Percentiles rank a stretch among this genome's conserved stretches.
Conservation (phyloP, 2,113 vertebrate genomes). For the Nycticryphes semicollaris region DNA sequence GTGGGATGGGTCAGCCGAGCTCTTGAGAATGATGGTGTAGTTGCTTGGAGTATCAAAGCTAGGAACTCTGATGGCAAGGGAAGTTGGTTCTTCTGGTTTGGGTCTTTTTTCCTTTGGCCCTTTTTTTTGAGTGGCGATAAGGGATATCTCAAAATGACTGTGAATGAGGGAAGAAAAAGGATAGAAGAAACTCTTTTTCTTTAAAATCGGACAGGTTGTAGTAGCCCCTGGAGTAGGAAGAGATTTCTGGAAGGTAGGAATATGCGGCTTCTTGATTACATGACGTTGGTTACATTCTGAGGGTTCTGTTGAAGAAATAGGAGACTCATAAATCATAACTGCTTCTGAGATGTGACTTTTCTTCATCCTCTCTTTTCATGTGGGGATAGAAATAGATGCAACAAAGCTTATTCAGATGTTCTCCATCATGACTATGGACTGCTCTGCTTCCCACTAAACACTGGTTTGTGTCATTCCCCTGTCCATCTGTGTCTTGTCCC, state of each 20-base stretch:
- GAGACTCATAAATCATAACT: background rate
- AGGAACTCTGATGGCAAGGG: background rate
- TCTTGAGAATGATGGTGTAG: background rate
- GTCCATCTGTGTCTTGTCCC: no score
- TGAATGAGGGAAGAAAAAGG: background rate
- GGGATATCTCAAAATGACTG: background rate
- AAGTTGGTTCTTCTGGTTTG: background rate
- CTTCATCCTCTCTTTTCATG: background rate
- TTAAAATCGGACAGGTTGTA: background rate
- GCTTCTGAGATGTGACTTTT: background rate
- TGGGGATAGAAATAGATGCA: background rate
- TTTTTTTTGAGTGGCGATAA: background rate
- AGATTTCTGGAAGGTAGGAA: background rate
- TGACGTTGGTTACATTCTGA: background rate
- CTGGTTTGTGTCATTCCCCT: no score
- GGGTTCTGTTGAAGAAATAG: background rate
- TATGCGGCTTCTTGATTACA: background rate
- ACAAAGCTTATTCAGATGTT: background rate
- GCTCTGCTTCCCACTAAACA: background rate
- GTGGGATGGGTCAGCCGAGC: background rate
- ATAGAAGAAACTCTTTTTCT: background rate
- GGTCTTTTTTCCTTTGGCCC: accelerated
- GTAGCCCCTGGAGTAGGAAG: background rate
- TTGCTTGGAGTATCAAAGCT: background rate
- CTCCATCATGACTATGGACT: background rate